These are phyloP conservation scores for Aspiorhynchus laticeps DNA, from an alignment of 2,113 vertebrate genomes.

Conservation along the genomic window DNA sequence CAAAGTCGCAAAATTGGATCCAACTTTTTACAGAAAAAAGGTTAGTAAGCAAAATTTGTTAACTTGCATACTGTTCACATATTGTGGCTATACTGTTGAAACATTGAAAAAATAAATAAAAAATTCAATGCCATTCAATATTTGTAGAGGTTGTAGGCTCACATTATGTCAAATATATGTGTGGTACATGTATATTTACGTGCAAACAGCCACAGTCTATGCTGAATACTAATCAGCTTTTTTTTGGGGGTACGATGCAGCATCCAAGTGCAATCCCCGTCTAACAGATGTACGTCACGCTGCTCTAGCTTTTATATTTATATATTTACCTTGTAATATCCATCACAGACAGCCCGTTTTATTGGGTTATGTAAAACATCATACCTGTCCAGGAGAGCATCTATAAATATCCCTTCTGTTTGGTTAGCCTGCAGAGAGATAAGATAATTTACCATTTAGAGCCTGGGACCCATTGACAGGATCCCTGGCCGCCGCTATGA, in stretches of 20 bases:
- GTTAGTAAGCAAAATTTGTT: background rate
- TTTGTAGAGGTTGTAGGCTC: background rate
- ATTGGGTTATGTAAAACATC: constrained; percentile 53
- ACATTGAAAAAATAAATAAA: background rate
- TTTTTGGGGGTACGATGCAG: background rate
- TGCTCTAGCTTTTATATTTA: constrained; percentile 10
- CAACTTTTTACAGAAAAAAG: background rate
- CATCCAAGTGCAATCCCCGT: background rate
- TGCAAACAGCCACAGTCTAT: background rate
- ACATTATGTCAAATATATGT: background rate
- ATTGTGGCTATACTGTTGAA: background rate
- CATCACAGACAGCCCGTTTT: constrained; percentile 18
- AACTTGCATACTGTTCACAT: background rate
- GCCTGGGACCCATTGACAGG: constrained; percentile 19
- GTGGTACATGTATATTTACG: background rate
- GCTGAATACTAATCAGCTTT: background rate
- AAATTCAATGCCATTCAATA: background rate
- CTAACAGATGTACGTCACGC: background rate
- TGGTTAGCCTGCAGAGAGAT: constrained; percentile 49
- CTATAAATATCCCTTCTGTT: constrained; percentile 53
- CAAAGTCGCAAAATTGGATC: background rate
- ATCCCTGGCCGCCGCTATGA: constrained; percentile 48
- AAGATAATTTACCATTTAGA: constrained; percentile 60
- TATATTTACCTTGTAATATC: constrained; percentile 38
- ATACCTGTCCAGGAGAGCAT: constrained; percentile 43